Conservation (phyloP, 2,888 invertebrate genomes). For the Dendrolimus pini region DNA sequence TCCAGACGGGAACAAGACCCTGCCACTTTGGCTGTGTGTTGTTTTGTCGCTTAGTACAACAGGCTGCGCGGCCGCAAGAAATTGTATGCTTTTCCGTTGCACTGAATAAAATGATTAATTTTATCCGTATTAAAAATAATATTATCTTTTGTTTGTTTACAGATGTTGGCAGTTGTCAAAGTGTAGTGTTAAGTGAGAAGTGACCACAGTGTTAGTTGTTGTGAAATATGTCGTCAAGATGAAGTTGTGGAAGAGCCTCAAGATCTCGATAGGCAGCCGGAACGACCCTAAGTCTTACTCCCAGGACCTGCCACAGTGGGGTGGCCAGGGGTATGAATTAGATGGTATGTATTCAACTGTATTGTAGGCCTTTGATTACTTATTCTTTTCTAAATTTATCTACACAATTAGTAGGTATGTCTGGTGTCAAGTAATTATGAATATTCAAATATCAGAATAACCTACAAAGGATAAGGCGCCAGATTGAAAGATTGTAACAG, state of each 20-base stretch:
- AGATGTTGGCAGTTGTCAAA: slow-evolving; percentile 20
- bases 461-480: too few relatives aligned
- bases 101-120: too few relatives aligned
- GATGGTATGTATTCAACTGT: slow-evolving; percentile 43
- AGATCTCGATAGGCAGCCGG: slow-evolving; percentile 66
- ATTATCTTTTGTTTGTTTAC: slow-evolving; percentile 13
- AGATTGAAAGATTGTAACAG: too few relatives aligned
- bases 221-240: slow-evolving; percentile 64
- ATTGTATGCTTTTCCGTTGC: too few relatives aligned
- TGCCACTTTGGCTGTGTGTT: too few relatives aligned
- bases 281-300: slow-evolving; percentile 54
- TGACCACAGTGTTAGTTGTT: slow-evolving; percentile 25
- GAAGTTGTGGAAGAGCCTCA: slow-evolving; percentile 73
- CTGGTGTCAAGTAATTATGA: too few relatives aligned
- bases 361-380: not conserved
- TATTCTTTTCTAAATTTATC: too few relatives aligned
- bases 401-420: too few relatives aligned
- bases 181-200: slow-evolving; percentile 33
- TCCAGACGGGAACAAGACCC: too few relatives aligned
- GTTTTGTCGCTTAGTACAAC: too few relatives aligned
- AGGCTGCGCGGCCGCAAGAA: too few relatives aligned
- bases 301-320: slow-evolving; percentile 63
- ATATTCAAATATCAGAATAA: too few relatives aligned
- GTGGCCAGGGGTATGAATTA: slow-evolving; percentile 60
- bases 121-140: not conserved